Conservation (phyloP, 92 coral and sea anemone genomes). For the Porites evermanni region DNA sequence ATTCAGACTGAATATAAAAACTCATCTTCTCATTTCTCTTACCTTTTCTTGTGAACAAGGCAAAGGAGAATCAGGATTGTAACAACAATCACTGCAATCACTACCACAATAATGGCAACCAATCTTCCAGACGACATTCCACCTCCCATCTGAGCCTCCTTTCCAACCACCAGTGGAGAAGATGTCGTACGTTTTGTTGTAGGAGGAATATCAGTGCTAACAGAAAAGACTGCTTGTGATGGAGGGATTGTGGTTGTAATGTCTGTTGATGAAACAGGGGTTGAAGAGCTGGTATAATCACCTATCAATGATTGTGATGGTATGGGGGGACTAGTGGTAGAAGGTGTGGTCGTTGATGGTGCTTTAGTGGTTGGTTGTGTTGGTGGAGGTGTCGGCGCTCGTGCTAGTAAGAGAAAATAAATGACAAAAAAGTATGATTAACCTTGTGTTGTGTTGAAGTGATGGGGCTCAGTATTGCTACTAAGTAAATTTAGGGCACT, state of each 20-base stretch:
- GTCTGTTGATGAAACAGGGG: background rate
- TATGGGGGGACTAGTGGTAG: slow-evolving; percentile 19
- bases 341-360: slow-evolving; percentile 34
- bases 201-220: background rate
- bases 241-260: background rate
- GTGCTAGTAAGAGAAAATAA: slow-evolving; percentile 22
- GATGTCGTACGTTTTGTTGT: background rate
- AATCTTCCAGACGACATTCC: slow-evolving; percentile 5
- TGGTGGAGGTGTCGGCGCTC: slow-evolving; percentile 32
- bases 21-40: background rate
- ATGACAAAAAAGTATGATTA: background rate
- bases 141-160: background rate
- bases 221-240: background rate
- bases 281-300: too few relatives aligned
- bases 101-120: slow-evolving; percentile 45
- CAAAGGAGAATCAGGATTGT: slow-evolving; percentile 22
- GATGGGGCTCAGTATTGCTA: too few relatives aligned
- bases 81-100: slow-evolving; percentile 23
- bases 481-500: background rate
- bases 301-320: slow-evolving; percentile 36
- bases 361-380: slow-evolving; percentile 5
- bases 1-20: too few relatives aligned
- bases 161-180: background rate
- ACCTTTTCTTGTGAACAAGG: slow-evolving; percentile 33
- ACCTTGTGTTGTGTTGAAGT: background rate